Base-by-base conservation (phyloP, 2,888 invertebrate genomes). In the Mayetiola destructor region DNA sequence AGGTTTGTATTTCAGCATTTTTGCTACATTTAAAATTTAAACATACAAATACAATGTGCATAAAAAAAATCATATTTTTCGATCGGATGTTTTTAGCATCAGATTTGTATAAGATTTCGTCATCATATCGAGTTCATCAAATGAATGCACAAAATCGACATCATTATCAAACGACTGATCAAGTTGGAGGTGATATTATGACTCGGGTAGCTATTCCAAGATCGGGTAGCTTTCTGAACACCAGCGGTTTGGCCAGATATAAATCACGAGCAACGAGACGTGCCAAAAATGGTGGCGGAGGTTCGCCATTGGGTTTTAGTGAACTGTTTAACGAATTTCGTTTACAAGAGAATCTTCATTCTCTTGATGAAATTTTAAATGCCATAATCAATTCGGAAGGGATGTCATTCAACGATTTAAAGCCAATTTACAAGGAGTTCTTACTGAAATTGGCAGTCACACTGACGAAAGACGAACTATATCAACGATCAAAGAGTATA, bases 401-500 rank as follows among this genome's bases (percentile, higher is more conserved):
- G 59, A 91, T 91, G 90, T 89, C 89, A 57, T 91, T 90, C 71
- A 91, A 91, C 73, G 90, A 91, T 66, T 76, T 92, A 60, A 90
- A 90, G 69, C 91, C 91, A 42, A 85, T 91, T 61, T 91, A 92
- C 69, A 89, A 91, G 69, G 91, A 91, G 72, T 88, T 92, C 67
- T 75, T 92, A 54, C 72, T 91, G 36, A 91, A 91, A 72, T 73
- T 92, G 61, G 88, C 91, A 2, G 82, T 91, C 0, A 91, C 91
- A 0, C 73, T 92, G 59, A 91, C 90, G n/a, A 89, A 90, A 73
- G 91, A 92, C 66, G 91, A 92, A 72, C 77, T 92, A 60, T 92
- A 89, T 67, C 87, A 89, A 67, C 81, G 89, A 65, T 89, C 90
- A 61, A 91, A 91, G 70, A 83, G 83, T 59, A 91, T 91, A 60